Base-by-base conservation (phyloP, 2,888 invertebrate species). In the Tridacna crocea region DNA sequence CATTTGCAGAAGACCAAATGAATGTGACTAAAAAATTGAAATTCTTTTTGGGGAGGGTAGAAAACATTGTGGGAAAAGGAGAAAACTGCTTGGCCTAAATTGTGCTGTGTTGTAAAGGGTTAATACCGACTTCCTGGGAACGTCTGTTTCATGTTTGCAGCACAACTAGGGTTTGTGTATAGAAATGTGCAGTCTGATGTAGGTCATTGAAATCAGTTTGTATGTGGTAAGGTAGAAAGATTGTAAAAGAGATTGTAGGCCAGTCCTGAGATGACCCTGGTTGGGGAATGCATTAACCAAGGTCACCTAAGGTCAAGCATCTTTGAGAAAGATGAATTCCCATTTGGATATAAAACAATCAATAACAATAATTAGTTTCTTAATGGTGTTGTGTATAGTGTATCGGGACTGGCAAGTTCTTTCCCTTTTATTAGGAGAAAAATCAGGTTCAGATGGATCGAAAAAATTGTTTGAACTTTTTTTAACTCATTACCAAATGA, bases 301-400 rank as follows among this genome's bases (percentile, higher is more conserved):
- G 70, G 70, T 51, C 70, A 70, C 51, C 48, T 70, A 51, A 51
- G 70, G 70, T 70, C 70, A 70, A 70, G 70, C 26, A 70, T 70
- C 70, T 70, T 51, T 51, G 70, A 70, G 70, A 70, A 70, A 70
- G 70, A 70, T 70, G 70, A 70, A 70, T 70, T 70, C 70, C 70
- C 70, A 70, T 70, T 70, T 70, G 70, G 70, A 70, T 70, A 70
- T 70, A 26, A 70, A 70, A 70, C 70, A 70, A 70, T 70, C 70
- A 70, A 70, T 70, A 70, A 19, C 47, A 70, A 70, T 70, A 70
- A 70, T 70, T 70, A 70, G 70, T 51, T 70, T 48, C 48, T 46
- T 70, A 70, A 70, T 70, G 70, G 70, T 24, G 70, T 51, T 70
- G 22, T 70, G 24, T 51, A 66, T 36, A n/a, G 36, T 66, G 66